A percentile compares a stretch with the other conserved stretches of the same genome.
phyloP scores from a whole-genome alignment of 1,140 invertebrate genomes.

The Drosophila nikananu region DNA sequence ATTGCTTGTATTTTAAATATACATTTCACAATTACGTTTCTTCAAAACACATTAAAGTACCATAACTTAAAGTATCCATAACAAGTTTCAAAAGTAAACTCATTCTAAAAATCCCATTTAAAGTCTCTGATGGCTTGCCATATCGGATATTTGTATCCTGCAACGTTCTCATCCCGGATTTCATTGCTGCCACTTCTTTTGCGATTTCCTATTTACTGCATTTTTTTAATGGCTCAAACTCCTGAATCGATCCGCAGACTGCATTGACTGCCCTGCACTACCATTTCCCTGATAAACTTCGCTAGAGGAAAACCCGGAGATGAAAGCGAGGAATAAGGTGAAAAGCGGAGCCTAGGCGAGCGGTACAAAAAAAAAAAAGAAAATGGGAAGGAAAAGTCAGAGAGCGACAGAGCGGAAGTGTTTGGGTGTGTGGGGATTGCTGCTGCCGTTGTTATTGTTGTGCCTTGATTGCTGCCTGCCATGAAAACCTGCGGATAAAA shows the following conservation, averaged over 20 bases:
- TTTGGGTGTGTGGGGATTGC: constrained; percentile 26
- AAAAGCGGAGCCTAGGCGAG: background rate
- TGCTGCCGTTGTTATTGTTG: constrained; percentile 43
- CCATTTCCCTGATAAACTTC: constrained; percentile 41
- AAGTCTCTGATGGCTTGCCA: constrained; percentile 11
- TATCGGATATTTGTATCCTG: constrained; percentile 27
- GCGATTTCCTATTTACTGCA: constrained; percentile 42
- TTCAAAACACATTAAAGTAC: background rate
- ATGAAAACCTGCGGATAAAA: constrained; percentile 56
- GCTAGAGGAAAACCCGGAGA: constrained; percentile 21
- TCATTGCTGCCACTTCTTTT: constrained; percentile 12
- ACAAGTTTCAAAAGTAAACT: background rate
- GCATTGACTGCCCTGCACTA: constrained; percentile 32
- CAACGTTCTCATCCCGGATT: constrained; percentile 14
- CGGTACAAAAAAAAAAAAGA: background rate
- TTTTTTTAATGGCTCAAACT: constrained; percentile 37
- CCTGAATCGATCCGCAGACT: constrained; percentile 38
- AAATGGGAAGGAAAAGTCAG: constrained; percentile 24
- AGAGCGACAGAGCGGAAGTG: constrained; percentile 42
- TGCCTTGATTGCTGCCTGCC: constrained; percentile 50
- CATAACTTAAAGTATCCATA: background rate
- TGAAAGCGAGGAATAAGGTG: constrained; percentile 22
- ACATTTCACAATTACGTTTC: background rate
- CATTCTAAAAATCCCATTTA: constrained; percentile 8
- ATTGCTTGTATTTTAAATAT: too few species aligned